Percentiles rank a stretch among this genome's conserved stretches.
These are phyloP conservation scores for Arnoldichthys spilopterus DNA, from an alignment of 2,797 vertebrate species.

Conservation along the genomic window DNA sequence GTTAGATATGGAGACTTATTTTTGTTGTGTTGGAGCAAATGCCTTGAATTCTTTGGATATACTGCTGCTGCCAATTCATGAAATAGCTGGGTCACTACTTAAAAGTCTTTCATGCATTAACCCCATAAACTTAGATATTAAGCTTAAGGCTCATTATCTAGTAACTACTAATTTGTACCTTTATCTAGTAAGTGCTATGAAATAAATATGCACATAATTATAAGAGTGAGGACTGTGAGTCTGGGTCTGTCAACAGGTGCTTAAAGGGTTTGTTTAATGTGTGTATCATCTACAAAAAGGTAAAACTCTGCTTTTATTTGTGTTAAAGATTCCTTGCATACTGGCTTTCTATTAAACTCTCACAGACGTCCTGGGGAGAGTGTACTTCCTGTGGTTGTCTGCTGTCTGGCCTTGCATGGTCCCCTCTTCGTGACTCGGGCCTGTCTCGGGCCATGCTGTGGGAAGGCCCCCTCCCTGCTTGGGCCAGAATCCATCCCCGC, in stretches of 20 bases:
- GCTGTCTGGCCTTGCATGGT: slow-evolving; percentile 17
- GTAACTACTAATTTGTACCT: not conserved
- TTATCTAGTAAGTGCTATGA: not conserved
- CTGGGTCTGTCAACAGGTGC: not conserved
- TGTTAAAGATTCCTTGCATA: slow-evolving; percentile 30
- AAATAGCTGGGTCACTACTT: not conserved
- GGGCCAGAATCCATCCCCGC: slow-evolving; percentile 43
- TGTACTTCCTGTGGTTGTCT: slow-evolving; percentile 37
- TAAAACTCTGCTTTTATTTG: slow-evolving; percentile 28
- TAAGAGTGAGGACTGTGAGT: not conserved
- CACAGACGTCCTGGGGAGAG: slow-evolving; percentile 21
- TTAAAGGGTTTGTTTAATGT: not conserved
- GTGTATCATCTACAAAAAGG: slow-evolving; percentile 19
- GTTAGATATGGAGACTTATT: slow-evolving; percentile 14
- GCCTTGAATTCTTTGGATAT: not conserved
- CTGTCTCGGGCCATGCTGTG: slow-evolving; percentile 31
- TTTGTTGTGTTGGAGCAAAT: not conserved
- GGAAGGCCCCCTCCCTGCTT: slow-evolving; percentile 38
- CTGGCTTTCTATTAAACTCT: slow-evolving; percentile 37
- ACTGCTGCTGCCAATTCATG: slow-evolving; percentile 14
- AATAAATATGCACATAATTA: not conserved
- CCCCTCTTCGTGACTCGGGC: slow-evolving; percentile 36
- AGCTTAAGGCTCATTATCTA: not conserved
- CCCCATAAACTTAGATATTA: not conserved
- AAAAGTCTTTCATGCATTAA: slow-evolving; percentile 2